Evolutionary conservation across 2,797 vertebrate genomes (phyloP).

Genomic region (Tiaroga cobitis): DNA sequence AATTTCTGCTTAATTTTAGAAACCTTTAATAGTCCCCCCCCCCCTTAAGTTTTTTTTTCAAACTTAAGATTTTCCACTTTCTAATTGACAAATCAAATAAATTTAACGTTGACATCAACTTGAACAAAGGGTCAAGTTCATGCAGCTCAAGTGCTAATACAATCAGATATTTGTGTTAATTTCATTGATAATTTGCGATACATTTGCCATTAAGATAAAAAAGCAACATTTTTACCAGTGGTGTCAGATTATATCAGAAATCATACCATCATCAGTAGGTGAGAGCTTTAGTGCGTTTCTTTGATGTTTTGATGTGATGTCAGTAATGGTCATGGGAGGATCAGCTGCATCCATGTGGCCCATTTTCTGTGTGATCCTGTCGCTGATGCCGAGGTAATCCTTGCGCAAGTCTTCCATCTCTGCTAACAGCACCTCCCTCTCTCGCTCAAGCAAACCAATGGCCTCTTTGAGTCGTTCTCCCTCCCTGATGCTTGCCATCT

Average conservation of each 20-base stretch:
- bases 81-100: not conserved
- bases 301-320: slow-evolving; percentile 34
- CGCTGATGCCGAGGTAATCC: slow-evolving; percentile 63
- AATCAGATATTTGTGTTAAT: not conserved
- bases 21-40: not conserved
- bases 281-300: slow-evolving; percentile 1
- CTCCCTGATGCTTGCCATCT: slow-evolving; percentile 37
- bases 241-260: not conserved
- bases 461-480: slow-evolving; percentile 48
- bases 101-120: not conserved
- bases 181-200: not conserved
- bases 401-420: slow-evolving; percentile 61
- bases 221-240: not conserved
- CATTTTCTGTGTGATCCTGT: slow-evolving; percentile 61
- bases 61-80: not conserved
- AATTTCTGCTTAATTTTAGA: not conserved
- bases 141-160: not conserved
- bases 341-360: slow-evolving; percentile 45
- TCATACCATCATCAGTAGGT: slow-evolving; percentile 19
- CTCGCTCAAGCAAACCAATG: slow-evolving; percentile 49
- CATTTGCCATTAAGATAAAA: not conserved
- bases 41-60: too few species aligned
- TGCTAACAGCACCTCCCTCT: slow-evolving; percentile 52
- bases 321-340: slow-evolving; percentile 47
- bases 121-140: not conserved